These are phyloP conservation scores for Tipula unca DNA, from an alignment of 2,888 invertebrate genomes.

Conservation along the genomic window DNA sequence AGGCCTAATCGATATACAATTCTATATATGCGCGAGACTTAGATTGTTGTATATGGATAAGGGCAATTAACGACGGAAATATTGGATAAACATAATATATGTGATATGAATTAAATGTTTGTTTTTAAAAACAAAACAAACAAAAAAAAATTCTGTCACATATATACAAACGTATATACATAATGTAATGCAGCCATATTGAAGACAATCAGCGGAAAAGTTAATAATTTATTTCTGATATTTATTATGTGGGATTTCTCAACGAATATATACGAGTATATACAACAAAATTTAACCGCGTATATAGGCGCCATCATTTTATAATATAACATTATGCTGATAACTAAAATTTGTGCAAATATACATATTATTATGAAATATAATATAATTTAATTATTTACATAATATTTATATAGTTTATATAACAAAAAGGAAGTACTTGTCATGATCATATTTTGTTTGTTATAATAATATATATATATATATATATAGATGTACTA, in stretches of 20 bases:
- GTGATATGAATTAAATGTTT: neutral
- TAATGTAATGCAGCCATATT: neutral
- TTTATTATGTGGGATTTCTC: neutral
- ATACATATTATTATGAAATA: neutral
- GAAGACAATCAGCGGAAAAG: neutral
- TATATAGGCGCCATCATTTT: neutral
- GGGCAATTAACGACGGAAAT: neutral
- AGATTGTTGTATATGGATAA: neutral
- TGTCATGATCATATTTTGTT: neutral
- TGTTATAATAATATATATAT: neutral
- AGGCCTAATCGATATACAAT: neutral
- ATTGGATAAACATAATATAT: neutral
- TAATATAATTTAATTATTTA: neutral
- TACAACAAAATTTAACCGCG: neutral
- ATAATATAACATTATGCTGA: no score
- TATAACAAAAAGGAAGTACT: slow-evolving; percentile 8
- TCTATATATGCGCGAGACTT: neutral
- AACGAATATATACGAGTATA: neutral
- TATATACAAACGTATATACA: no score
- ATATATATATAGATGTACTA: neutral
- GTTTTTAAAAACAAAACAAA: neutral
- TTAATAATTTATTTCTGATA: neutral
- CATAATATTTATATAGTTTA: neutral
- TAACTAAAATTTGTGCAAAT: neutral
- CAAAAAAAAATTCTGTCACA: no score